Base-by-base conservation (phyloP, 2,888 invertebrate genomes). In the Chamaedrilus cognettii region DNA sequence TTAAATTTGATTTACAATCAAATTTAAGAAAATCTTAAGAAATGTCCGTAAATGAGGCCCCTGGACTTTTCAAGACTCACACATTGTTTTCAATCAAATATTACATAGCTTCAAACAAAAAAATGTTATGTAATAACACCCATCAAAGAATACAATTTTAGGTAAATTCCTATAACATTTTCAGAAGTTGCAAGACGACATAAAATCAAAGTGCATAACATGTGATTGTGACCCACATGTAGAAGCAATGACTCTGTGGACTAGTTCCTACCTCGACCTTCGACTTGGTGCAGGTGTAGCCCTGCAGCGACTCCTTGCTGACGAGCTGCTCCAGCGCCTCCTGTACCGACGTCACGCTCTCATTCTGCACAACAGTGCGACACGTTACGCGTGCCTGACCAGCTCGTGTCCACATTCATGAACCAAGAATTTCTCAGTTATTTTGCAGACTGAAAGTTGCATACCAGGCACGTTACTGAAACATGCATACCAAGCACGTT, bases 261-360 rank as follows among this genome's bases (percentile, higher is more conserved):
- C 11, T 23, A 7, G 7, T 5, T 23, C 55, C n/a, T 42, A 92
- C 90, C 84, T 91, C 90, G 78, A 90, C 88, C 76, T 91, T 91
- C 3, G 91, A 92, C 81, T 90, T 90, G 61, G 90, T 88, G 73
- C 91, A 91, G 0, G 91, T 91, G 70, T 93, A 91, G 23, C 95
- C 96, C 83, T 93, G 93, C 11, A 96, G 85, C 60, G 90, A 89
- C 81, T 95, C 94, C 75, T 90, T 91, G 19, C 90, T 90, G 1
- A 93, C 92, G 2, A 96, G 87, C 61, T 91, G 89, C 76, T 94
- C 94, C 19, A 97, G 83, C 0, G 96, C 96, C 76, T 93, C 93
- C 75, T 90, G 89, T 0, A 97, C 94, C 32, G 80, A 80, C 57
- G 76, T 77, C n/a, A 86, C 84, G 63, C 82, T 83, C 32, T 85